Evolutionary conservation across 1,140 invertebrate species (phyloP).

Genomic region (Bombus confusus): DNA sequence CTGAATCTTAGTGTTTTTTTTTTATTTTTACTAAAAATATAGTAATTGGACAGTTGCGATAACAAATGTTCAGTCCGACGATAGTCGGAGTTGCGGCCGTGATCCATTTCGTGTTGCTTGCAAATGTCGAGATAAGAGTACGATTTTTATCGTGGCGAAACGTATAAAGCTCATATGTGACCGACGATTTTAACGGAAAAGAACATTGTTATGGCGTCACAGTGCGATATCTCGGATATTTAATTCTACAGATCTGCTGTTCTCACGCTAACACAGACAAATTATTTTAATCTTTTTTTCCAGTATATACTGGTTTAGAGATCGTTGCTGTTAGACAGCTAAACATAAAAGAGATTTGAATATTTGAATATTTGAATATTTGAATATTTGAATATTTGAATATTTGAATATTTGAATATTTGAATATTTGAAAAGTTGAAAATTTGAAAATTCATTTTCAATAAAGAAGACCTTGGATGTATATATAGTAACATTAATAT

Average conservation of each 20-base stretch:
- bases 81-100: neutral
- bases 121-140: neutral
- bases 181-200: neutral
- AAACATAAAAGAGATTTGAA: too few species aligned
- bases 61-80: neutral
- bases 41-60: neutral
- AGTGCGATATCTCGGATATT: conserved; percentile 21
- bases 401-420: neutral
- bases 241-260: conserved; percentile 13
- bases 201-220: neutral
- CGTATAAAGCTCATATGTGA: neutral
- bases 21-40: neutral
- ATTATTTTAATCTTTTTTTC: neutral
- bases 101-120: neutral
- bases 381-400: too few species aligned
- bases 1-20: too few species aligned
- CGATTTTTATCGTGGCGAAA: neutral
- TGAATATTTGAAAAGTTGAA: neutral
- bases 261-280: conserved; percentile 12
- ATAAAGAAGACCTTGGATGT: neutral
- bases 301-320: neutral
- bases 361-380: too few species aligned
- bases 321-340: neutral
- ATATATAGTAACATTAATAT: neutral
- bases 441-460: neutral